Base-by-base conservation (phyloP, 1,140 invertebrate genomes). In the Mamestra configurata region DNA sequence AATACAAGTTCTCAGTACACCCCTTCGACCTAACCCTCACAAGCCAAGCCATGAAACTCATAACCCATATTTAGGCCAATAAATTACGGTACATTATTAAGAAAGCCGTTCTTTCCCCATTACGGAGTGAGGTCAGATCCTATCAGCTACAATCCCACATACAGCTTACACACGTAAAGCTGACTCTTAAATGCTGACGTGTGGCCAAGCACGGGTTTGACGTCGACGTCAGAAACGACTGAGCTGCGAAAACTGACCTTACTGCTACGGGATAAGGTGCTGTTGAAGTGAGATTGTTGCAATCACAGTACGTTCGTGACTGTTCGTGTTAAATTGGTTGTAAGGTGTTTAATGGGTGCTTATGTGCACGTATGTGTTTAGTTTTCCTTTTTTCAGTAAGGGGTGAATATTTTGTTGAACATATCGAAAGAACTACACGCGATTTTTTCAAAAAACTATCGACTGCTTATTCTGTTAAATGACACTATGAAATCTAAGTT, bases 151-250 rank as follows among this genome's bases (percentile, higher is more conserved):
- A 31, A 31, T 31, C 57, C n/a, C 77, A 75, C 53, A 72, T 61
- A 72, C 43, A 59, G 70, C 53, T 35, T 68, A 80, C 83, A 82
- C 81, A 84, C 83, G 81, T 84, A 82, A 77, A 18, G 46, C 70
- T 78, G 78, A 84, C 80, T 83, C 27, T 31, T 31, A 31, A 31
- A 31, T 31, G 1, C 68, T 84, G 80, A 84, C 79, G 83, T 73
- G 82, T 82, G 77, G 43, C 61, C 79, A 68, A 73, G 53, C 53
- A 49, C 43, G 43, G 66, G 66, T 37, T 49, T 40, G 27, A 59
- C 24, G 31, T 20, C 35, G 4, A n/a, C 15, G 13, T 4, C 15
- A 49, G 15, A 1, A 49, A 15, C 0, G n/a, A n/a, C 13, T 0
- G 8, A 43, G 2, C 8, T 43, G 43, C 43, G 43, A 49, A n/a